Evolutionary conservation across 1,140 invertebrate species (phyloP), one percentile per base, ranked within the genome.

Genomic region (Gonioctena quinquepunctata): DNA sequence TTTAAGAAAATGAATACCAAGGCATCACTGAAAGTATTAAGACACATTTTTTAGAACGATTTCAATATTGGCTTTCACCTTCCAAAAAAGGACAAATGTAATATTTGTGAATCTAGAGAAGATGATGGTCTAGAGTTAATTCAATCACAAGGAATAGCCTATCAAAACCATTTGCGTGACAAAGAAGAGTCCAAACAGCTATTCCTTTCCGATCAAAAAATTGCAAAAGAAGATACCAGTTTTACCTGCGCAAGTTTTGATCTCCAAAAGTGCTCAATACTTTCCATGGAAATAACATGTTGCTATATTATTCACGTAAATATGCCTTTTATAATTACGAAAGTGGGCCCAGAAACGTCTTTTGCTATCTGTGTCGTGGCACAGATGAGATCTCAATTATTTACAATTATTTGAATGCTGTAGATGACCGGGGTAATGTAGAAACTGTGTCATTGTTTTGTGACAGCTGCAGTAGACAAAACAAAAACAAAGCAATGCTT

Each of bases 31-130:
- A n/a, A n/a, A n/a, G n/a, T n/a, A n/a, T 71, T 71, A 69, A 70
- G 21, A 54, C 59, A 69, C 23, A 23, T 75, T 8, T 74, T 79
- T 56, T 59, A 67, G 6, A 63, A 61, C 13, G 49, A 76, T 18
- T 76, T 67, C 50, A 76, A 76, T 28, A 76, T 76, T 57, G 72
- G 63, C 26, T 71, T 79, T 48, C 76, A 78, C 70, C 48, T 75
- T 6, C 76, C 72, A 2, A 74, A 68, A 60, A 79, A 79, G 68
- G 76, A 79, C 60, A 77, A 79, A 52, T 76, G 78, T 54, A 11
- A 69, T 2, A 68, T 79, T 74, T 68, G 18, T 50, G 13, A 33
- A 42, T 26, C 70, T 60, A 68, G 62, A 79, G 64, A 69, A 72
- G 56, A 66, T 26, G 23, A 6, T 13, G 18, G 50, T 59, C 5